These are phyloP conservation scores for Lampropteryx suffumata DNA, from an alignment of 2,888 invertebrate species.

Conservation along the genomic window DNA sequence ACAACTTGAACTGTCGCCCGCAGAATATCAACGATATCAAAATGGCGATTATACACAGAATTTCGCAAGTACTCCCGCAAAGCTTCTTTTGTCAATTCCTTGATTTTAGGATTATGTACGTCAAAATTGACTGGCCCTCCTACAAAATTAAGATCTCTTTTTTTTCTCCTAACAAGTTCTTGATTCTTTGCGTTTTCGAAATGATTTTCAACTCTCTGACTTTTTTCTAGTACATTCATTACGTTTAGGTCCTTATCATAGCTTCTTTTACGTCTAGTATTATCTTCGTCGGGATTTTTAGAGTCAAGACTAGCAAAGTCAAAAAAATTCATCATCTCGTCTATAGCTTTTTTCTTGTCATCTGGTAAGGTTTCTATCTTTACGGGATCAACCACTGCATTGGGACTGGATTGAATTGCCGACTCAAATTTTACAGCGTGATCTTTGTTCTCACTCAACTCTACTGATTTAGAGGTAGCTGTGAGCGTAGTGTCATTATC, in stretches of 20 bases:
- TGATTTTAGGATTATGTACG: conserved; percentile 35
- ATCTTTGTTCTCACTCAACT: conserved; percentile 33
- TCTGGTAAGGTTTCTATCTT: conserved; percentile 41
- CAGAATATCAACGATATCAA: conserved; percentile 52
- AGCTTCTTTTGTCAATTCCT: conserved; percentile 44
- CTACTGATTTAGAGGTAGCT: conserved; percentile 22
- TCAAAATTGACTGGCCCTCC: conserved; percentile 23
- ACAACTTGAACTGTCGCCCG: conserved; percentile 70
- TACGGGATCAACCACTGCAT: conserved; percentile 20
- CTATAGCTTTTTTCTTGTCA: conserved; percentile 70
- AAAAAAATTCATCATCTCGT: conserved; percentile 70
- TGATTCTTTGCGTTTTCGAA: conserved; percentile 51
- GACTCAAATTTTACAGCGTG: conserved; percentile 40
- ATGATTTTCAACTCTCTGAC: conserved; percentile 53
- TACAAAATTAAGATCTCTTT: conserved; percentile 25
- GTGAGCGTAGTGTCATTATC: conserved; percentile 6
- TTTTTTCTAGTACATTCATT: conserved; percentile 52
- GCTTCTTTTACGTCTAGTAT: conserved; percentile 56
- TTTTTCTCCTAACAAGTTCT: conserved; percentile 28
- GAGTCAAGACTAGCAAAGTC: conserved; percentile 57
- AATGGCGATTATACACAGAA: conserved; percentile 35
- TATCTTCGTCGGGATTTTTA: conserved; percentile 30
- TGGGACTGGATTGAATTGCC: conserved; percentile 30
- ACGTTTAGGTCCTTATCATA: conserved; percentile 54
- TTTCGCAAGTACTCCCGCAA: conserved; percentile 38